Evolutionary conservation across 2,888 invertebrate species (phyloP).

Genomic region (Phyllotreta cruciferae): DNA sequence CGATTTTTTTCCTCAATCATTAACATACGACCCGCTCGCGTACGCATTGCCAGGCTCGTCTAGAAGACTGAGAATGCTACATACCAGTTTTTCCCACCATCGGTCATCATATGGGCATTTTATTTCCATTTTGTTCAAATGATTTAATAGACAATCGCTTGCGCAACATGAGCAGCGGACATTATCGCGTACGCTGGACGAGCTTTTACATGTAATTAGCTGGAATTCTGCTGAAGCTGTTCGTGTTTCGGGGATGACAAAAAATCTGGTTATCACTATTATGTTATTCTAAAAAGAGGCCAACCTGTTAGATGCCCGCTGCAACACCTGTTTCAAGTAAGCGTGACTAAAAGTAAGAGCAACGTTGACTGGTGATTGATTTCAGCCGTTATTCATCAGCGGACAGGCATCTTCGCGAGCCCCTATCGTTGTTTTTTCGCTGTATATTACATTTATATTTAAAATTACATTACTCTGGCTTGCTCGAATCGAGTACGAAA

Average conservation of each 20-base stretch:
- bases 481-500: too few species aligned
- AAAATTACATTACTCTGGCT: not conserved
- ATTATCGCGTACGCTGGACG: constrained; percentile 50
- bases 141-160: constrained; percentile 59
- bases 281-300: constrained; percentile 6
- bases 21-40: constrained; percentile 22
- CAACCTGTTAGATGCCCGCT: constrained; percentile 1
- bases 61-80: constrained; percentile 57
- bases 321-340: constrained; percentile 52
- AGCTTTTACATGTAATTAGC: constrained; percentile 53
- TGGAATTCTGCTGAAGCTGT: not conserved
- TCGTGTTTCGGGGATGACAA: too few species aligned
- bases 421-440: not conserved
- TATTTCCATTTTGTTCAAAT: constrained; percentile 57
- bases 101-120: constrained; percentile 56
- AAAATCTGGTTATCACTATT: too few species aligned
- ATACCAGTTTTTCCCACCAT: constrained; percentile 59
- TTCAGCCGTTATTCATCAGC: constrained; percentile 50
- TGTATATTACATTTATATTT: not conserved
- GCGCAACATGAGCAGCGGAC: constrained; percentile 52
- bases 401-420: constrained; percentile 26
- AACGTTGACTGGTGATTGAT: constrained; percentile 52
- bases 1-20: constrained; percentile 29
- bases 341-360: constrained; percentile 57
- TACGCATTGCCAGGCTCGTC: constrained; percentile 47